phyloP scores from a whole-genome alignment of 2,113 vertebrate genomes.

The Nycticorax nycticorax region DNA sequence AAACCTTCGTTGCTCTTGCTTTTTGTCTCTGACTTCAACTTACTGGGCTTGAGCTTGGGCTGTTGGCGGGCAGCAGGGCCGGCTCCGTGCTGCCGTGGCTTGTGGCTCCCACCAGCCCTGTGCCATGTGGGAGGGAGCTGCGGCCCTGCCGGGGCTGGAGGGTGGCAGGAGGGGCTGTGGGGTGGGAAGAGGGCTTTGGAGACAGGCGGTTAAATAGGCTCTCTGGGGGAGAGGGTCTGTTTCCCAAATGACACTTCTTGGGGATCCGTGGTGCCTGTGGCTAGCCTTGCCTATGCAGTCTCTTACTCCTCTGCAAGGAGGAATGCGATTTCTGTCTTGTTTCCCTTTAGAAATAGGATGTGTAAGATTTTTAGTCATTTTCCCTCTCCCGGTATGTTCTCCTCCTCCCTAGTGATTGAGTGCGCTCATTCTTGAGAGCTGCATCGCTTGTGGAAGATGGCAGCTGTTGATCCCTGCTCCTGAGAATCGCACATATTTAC shows the following conservation, averaged over 20 bases:
- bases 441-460: too few species aligned
- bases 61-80: fast-evolving
- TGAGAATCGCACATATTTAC: too few species aligned
- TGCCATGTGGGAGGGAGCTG: neutral
- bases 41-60: neutral
- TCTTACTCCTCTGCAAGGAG: neutral
- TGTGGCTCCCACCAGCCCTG: neutral
- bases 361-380: neutral
- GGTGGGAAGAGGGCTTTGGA: neutral
- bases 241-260: neutral
- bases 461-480: too few species aligned
- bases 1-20: fast-evolving
- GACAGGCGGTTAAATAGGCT: neutral
- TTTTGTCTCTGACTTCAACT: neutral
- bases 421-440: too few species aligned
- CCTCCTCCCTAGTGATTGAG: too few species aligned
- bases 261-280: fast-evolving
- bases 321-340: neutral
- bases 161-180: fast-evolving
- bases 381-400: neutral
- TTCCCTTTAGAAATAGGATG: neutral
- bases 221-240: neutral
- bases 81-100: fast-evolving
- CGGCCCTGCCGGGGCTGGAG: neutral
- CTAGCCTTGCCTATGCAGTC: neutral